Conservation (phyloP, 1,140 invertebrate species). For the Cherax destructor region DNA sequence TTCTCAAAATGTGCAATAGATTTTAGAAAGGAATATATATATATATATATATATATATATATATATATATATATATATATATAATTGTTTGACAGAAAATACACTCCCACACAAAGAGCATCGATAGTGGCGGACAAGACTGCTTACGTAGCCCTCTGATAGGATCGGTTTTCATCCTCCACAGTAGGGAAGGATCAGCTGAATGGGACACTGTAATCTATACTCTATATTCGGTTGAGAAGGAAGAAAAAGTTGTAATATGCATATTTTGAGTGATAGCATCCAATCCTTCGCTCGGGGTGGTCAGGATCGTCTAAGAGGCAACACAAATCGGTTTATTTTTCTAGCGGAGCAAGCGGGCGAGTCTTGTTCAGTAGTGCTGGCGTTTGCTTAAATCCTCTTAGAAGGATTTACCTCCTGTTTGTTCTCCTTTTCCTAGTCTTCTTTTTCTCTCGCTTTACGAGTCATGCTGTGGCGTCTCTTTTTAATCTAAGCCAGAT, state of each 20-base stretch:
- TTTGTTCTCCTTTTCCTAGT: too few species aligned
- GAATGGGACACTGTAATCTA: conserved; percentile 35
- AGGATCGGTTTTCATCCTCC: conserved; percentile 46
- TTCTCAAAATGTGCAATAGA: neutral
- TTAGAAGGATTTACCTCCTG: too few species aligned
- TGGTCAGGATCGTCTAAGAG: too few species aligned
- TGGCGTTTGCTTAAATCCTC: too few species aligned
- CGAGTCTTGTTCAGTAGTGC: too few species aligned
- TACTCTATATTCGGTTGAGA: neutral
- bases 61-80: conserved; percentile 18
- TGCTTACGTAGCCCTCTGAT: conserved; percentile 30
- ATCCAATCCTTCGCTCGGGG: neutral
- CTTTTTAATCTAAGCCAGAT: too few species aligned
- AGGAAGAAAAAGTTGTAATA: neutral
- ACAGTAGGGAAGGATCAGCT: conserved; percentile 31
- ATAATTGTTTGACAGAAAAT: neutral
- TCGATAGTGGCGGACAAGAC: conserved; percentile 34
- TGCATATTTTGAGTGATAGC: conserved; percentile 36
- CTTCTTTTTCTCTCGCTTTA: too few species aligned
- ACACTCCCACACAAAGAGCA: neutral
- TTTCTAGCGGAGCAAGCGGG: too few species aligned
- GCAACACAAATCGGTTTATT: too few species aligned
- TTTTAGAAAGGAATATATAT: neutral
- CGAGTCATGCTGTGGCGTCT: too few species aligned
- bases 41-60: conserved; percentile 33